Conservation (phyloP, 1,140 invertebrate genomes). For the Neoseiulus cucumeris region DNA sequence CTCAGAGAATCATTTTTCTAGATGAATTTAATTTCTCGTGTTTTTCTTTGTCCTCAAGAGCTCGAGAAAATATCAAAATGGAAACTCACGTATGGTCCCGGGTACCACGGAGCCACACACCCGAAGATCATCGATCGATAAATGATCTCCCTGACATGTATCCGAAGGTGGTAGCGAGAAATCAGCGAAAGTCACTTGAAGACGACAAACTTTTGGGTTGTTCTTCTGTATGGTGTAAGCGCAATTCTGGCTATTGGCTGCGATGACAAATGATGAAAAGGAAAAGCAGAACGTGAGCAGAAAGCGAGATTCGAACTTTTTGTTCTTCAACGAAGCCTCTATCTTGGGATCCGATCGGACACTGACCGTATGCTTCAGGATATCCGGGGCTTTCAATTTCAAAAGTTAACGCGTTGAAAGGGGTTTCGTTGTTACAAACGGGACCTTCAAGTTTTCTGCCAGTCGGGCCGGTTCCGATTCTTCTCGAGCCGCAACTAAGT, state of each 20-base stretch:
- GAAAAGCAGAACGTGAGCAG: no score
- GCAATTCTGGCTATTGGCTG: neutral
- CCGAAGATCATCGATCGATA: neutral
- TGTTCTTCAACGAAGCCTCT: no score
- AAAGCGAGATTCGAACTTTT: no score
- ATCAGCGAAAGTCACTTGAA: constrained; percentile 9
- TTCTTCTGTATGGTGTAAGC: constrained; percentile 1
- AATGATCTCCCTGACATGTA: neutral
- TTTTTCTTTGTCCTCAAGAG: no score
- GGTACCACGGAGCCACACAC: neutral
- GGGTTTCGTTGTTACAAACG: neutral
- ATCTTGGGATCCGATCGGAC: no score
- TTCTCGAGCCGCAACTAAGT: neutral
- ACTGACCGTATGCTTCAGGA: neutral
- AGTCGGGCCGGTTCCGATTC: neutral
- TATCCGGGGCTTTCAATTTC: constrained; percentile 3
- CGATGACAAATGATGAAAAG: no score
- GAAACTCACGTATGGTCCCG: constrained; percentile 1
- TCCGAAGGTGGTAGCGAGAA: neutral
- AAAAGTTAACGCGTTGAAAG: neutral
- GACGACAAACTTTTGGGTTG: neutral
- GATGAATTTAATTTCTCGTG: no score
- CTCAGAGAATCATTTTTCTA: no score
- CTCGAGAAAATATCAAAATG: no score
- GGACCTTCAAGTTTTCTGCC: constrained; percentile 2